phyloP scores from a whole-genome alignment of 64 coral and sea anemone species.

The Stylophora pistillata region DNA sequence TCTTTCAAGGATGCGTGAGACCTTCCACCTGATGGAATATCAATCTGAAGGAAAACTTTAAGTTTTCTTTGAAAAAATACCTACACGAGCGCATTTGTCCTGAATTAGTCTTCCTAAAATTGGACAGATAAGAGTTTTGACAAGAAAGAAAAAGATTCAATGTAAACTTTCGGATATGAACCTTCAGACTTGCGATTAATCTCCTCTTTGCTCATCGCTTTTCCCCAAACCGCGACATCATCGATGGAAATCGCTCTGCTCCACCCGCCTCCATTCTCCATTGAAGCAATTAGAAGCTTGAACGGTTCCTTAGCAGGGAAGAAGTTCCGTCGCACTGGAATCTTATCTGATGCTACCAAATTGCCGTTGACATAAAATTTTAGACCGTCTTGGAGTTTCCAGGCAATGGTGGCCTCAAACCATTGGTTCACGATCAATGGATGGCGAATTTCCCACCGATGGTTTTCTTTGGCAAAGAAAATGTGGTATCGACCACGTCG shows the following conservation, averaged over 20 bases:
- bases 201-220: not conserved
- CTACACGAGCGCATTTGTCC: too few relatives aligned
- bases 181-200: not conserved
- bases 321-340: not conserved
- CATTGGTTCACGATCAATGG: conserved; percentile 1
- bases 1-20: too few relatives aligned
- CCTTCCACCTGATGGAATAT: too few relatives aligned
- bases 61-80: too few relatives aligned
- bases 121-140: too few relatives aligned
- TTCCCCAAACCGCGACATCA: conserved; percentile 1
- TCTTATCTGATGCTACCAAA: not conserved
- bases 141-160: too few relatives aligned
- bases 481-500: conserved; percentile 36
- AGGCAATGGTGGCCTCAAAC: conserved; percentile 25
- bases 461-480: not conserved
- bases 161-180: not conserved
- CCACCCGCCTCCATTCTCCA: not conserved
- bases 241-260: not conserved
- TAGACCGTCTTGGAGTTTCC: conserved; percentile 19
- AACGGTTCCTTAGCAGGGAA: not conserved
- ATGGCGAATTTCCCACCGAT: conserved; percentile 12
- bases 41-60: too few relatives aligned
- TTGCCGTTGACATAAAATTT: conserved; percentile 48
- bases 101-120: too few relatives aligned
- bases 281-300: not conserved